These are phyloP conservation scores for Diplogasteroides magnus DNA, from an alignment of 1,140 invertebrate species.

Conservation along the genomic window DNA sequence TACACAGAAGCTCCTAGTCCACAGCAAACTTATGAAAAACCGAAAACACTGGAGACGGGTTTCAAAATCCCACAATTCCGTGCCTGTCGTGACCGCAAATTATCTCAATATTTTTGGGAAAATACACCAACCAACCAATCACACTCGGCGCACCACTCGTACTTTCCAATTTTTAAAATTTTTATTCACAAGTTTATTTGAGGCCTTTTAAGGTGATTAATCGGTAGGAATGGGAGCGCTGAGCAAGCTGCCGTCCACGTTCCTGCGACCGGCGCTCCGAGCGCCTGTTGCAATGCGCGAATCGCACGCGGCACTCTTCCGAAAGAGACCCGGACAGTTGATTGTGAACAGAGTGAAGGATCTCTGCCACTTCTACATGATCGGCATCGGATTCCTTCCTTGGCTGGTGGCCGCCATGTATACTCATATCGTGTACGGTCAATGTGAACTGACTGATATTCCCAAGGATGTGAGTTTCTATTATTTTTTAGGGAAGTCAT, in stretches of 20 bases:
- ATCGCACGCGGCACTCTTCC: conserved; percentile 38
- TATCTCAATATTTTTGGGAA: too few species aligned
- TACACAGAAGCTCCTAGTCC: too few species aligned
- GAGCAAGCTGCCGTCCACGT: not conserved
- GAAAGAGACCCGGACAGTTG: conserved; percentile 41
- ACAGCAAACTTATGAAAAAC: too few species aligned
- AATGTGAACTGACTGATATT: conserved; percentile 50
- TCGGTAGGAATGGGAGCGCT: not conserved
- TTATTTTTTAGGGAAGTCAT: not conserved
- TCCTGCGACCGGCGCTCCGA: conserved; percentile 8
- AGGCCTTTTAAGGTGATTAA: not conserved
- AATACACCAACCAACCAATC: too few species aligned
- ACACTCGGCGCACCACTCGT: too few species aligned
- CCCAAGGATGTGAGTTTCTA: conserved; percentile 34
- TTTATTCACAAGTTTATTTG: too few species aligned
- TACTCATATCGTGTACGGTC: conserved; percentile 45
- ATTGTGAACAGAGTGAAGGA: conserved; percentile 46
- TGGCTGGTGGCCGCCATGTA: conserved; percentile 24
- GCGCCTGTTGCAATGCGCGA: conserved; percentile 19
- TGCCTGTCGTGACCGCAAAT: too few species aligned
- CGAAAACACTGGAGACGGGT: too few species aligned
- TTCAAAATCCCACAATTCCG: too few species aligned
- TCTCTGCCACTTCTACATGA: conserved; percentile 41
- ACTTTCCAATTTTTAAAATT: too few species aligned
- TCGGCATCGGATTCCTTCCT: conserved; percentile 41